Evolutionary conservation across 2,888 invertebrate species (phyloP).

Genomic region (Syrphus vitripennis): DNA sequence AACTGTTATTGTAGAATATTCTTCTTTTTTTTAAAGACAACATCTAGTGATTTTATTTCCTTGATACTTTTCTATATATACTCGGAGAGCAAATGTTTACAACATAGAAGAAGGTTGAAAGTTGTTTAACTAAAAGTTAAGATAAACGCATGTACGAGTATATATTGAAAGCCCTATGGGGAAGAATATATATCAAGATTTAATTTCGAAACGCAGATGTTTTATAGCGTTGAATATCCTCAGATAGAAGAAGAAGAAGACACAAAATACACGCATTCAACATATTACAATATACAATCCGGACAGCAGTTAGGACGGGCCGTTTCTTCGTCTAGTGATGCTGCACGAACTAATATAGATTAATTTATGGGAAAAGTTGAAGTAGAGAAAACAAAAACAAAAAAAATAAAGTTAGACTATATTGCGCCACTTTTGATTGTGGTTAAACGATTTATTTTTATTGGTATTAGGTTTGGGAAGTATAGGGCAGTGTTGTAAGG

Average conservation of each 20-base stretch:
- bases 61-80: not conserved
- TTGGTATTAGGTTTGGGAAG: no score
- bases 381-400: not conserved
- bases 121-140: not conserved
- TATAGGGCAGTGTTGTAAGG: no score
- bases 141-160: not conserved
- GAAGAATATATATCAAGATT: constrained; percentile 6
- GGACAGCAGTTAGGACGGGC: not conserved
- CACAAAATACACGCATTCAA: not conserved
- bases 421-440: not conserved
- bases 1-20: not conserved
- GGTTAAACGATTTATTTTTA: constrained; percentile 31
- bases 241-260: not conserved
- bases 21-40: not conserved
- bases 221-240: constrained; percentile 4
- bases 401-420: constrained; percentile 18
- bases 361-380: constrained; percentile 22
- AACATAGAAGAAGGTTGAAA: not conserved
- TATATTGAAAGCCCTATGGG: not conserved
- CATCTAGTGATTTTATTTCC: not conserved
- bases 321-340: not conserved
- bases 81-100: not conserved
- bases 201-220: constrained; percentile 15
- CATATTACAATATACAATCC: not conserved
- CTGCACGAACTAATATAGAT: constrained; percentile 7